A percentile compares a stretch with the other conserved stretches of the same genome.
Evolutionary conservation across 2,797 vertebrate genomes (phyloP).

Genomic region (Ctenopoma kingsleyae): DNA sequence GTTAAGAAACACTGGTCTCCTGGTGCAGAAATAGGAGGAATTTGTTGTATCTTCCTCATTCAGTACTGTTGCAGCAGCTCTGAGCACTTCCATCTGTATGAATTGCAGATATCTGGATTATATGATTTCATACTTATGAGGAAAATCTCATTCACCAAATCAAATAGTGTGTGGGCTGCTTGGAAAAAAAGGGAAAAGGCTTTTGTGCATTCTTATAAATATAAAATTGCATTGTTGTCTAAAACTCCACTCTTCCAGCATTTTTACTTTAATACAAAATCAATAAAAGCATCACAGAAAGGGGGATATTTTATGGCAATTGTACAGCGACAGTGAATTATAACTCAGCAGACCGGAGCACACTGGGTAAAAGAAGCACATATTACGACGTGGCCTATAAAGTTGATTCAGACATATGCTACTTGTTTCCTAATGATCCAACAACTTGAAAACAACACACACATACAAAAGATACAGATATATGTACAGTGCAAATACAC

Average conservation of each 20-base stretch:
- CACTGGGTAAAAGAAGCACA: constrained; percentile 17
- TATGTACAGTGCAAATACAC: neutral
- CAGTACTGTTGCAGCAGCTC: neutral
- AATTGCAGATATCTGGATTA: constrained; percentile 16
- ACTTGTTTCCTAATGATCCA: constrained; percentile 61
- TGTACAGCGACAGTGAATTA: constrained; percentile 33
- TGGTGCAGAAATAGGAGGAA: neutral
- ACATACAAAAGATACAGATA: constrained; percentile 4
- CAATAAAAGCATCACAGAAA: constrained; percentile 3
- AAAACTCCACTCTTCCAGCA: constrained; percentile 2
- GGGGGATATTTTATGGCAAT: constrained; percentile 18
- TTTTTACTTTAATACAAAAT: constrained; percentile 33
- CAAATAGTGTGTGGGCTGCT: constrained; percentile 6
- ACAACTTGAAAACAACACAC: constrained; percentile 23
- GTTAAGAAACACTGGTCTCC: neutral
- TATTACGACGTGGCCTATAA: constrained; percentile 2
- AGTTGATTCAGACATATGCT: constrained; percentile 54
- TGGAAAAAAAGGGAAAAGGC: neutral
- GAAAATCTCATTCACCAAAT: constrained; percentile 19
- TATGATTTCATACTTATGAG: constrained; percentile 4
- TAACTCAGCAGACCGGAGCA: constrained; percentile 23
- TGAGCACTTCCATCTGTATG: neutral
- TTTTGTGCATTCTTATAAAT: constrained; percentile 23
- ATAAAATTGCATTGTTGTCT: constrained; percentile 5
- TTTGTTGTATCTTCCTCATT: neutral